Conservation (phyloP, 2,113 vertebrate genomes). For the Alligator sinensis region DNA sequence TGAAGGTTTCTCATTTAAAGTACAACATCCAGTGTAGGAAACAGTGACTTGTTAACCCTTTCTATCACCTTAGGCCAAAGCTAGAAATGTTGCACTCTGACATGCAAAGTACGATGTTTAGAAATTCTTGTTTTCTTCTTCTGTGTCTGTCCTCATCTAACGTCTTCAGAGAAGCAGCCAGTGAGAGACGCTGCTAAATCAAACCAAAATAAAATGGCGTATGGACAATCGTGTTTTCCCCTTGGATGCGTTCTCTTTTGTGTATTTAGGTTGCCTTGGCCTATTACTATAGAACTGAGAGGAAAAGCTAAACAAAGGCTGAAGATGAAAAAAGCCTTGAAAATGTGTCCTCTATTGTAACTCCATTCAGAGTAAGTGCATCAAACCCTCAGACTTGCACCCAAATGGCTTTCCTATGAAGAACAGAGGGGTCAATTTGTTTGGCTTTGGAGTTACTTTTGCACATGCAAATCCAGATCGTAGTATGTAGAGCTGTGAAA, state of each 20-base stretch:
- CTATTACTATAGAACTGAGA: background rate
- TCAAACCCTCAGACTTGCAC: background rate
- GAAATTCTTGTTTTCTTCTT: background rate
- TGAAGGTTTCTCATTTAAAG: background rate
- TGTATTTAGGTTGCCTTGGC: no score
- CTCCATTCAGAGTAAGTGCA: background rate
- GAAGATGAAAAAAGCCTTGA: background rate
- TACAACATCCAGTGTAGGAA: background rate
- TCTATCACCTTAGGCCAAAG: background rate
- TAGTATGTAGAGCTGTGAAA: background rate
- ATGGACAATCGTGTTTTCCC: background rate
- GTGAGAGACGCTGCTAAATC: background rate
- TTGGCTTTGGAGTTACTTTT: background rate
- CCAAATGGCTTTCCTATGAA: background rate
- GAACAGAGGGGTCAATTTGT: background rate
- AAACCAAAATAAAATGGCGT: background rate
- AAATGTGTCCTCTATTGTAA: background rate
- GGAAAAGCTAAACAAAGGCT: background rate
- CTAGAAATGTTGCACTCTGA: background rate
- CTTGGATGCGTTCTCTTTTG: background rate
- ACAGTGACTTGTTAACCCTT: background rate
- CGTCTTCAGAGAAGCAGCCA: background rate
- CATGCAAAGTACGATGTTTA: background rate
- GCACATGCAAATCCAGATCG: background rate
- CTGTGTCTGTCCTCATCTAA: background rate